phyloP scores from a whole-genome alignment of 2,113 vertebrate species.

The Mixornis gularis region DNA sequence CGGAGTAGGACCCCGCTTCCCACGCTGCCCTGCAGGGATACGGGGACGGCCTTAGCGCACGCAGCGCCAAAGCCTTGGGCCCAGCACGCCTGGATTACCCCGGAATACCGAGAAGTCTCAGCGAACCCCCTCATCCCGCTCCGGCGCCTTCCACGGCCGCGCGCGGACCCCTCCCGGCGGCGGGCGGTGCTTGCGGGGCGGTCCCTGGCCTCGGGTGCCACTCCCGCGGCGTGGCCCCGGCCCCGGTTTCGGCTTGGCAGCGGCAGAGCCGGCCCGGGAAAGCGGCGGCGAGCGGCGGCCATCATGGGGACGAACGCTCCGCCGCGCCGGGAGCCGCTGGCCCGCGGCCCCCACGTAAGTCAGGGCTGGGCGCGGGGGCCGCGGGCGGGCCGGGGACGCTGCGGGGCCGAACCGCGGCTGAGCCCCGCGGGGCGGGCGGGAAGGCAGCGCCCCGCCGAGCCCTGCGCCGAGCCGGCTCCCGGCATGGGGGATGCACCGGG shows the following conservation, averaged over 20 bases:
- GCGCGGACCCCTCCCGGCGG: not conserved
- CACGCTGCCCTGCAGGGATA: not conserved
- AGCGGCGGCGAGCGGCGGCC: not conserved
- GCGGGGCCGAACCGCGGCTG: not conserved
- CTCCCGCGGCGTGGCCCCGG: too few relatives aligned
- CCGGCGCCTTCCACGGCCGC: too few relatives aligned
- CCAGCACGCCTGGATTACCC: accelerated
- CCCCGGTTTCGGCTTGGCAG: not conserved
- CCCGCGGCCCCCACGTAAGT: too few relatives aligned
- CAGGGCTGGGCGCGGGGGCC: too few relatives aligned
- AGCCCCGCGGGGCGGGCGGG: not conserved
- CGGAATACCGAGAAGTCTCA: accelerated
- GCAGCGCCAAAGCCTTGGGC: accelerated
- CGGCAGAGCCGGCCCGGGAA: not conserved
- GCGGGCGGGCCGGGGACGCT: too few relatives aligned
- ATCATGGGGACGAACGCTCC: not conserved
- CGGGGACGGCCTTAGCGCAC: not conserved
- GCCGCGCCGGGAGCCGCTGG: too few relatives aligned
- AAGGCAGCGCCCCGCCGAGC: not conserved
- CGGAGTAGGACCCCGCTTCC: accelerated
- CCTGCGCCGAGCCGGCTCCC: not conserved
- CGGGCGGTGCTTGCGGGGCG: not conserved
- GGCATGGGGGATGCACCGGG: not conserved
- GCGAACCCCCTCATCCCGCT: accelerated
- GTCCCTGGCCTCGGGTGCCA: not conserved